Percentiles rank a stretch among this genome's conserved stretches.
Conservation (phyloP, 2,113 vertebrate species). For the Meleagris gallopavo region DNA sequence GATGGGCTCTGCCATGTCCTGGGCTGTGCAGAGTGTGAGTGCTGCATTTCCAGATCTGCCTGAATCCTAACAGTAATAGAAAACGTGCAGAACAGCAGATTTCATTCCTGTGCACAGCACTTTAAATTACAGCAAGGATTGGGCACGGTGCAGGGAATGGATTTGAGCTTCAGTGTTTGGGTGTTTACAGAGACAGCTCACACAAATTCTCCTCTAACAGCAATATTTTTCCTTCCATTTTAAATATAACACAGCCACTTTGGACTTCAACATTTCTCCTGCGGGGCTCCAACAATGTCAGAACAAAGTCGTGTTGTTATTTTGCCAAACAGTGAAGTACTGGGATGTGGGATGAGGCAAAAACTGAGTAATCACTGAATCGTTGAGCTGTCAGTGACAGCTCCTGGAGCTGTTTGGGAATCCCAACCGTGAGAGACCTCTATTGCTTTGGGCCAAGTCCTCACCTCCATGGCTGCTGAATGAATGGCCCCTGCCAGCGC, state of each 20-base stretch:
- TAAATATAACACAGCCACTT: neutral
- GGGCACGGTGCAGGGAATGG: neutral
- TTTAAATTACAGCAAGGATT: neutral
- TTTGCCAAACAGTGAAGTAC: constrained; percentile 48
- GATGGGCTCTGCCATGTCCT: neutral
- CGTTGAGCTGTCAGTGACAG: neutral
- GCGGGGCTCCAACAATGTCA: constrained; percentile 9
- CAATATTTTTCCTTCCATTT: neutral
- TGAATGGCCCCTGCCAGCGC: neutral
- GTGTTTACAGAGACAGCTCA: neutral
- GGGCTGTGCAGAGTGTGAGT: accelerated
- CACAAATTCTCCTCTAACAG: neutral
- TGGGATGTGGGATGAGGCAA: constrained; percentile 27
- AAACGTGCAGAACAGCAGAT: neutral
- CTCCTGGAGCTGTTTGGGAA: constrained; percentile 1
- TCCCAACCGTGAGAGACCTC: neutral
- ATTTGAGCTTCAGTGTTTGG: neutral
- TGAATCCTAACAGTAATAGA: neutral
- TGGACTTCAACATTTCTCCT: neutral
- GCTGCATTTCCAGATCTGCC: neutral
- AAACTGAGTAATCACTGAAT: constrained; percentile 58
- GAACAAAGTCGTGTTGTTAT: constrained; percentile 50
- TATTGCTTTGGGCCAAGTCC: neutral
- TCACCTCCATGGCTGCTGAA: neutral
- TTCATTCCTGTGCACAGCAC: neutral